A percentile compares a stretch with the other conserved stretches of the same genome.
Evolutionary conservation across 2,888 invertebrate species (phyloP).

Genomic region (Chrysotoxum bicinctum): DNA sequence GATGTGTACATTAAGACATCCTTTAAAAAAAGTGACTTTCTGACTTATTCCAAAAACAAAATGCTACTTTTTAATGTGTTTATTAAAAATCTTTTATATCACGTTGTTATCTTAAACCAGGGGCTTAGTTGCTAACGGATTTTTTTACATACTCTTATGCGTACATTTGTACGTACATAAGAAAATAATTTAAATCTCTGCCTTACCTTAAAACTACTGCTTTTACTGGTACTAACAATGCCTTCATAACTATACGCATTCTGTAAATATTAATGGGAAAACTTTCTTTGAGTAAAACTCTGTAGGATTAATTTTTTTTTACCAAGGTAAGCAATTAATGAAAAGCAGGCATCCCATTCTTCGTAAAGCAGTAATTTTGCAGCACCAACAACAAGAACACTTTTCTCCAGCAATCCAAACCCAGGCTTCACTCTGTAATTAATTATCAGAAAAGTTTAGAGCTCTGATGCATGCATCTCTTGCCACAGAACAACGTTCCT

Average conservation of each 20-base stretch:
- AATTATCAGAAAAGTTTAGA: slow-evolving; percentile 70
- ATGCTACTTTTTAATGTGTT: no score
- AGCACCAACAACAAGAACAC: neutral
- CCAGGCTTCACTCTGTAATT: slow-evolving; percentile 53
- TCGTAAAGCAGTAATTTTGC: neutral
- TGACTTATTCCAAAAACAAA: no score
- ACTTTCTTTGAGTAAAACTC: slow-evolving; percentile 54
- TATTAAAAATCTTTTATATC: no score
- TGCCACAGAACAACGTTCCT: slow-evolving; percentile 26
- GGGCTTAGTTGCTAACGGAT: neutral
- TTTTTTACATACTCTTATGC: neutral
- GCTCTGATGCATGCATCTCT: slow-evolving; percentile 50
- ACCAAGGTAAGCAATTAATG: slow-evolving; percentile 64
- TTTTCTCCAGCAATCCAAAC: slow-evolving; percentile 25
- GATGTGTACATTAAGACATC: no score
- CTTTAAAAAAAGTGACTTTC: no score
- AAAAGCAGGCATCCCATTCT: slow-evolving; percentile 30
- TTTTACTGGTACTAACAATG: neutral
- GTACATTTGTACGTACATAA: neutral
- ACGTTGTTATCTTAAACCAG: neutral
- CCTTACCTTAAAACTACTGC: neutral
- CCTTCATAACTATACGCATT: slow-evolving; percentile 31
- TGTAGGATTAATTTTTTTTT: slow-evolving; percentile 46
- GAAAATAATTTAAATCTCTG: neutral
- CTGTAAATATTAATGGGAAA: slow-evolving; percentile 68